Base-by-base conservation (phyloP, 1,140 invertebrate genomes). In the Drosophila chauvacae region DNA sequence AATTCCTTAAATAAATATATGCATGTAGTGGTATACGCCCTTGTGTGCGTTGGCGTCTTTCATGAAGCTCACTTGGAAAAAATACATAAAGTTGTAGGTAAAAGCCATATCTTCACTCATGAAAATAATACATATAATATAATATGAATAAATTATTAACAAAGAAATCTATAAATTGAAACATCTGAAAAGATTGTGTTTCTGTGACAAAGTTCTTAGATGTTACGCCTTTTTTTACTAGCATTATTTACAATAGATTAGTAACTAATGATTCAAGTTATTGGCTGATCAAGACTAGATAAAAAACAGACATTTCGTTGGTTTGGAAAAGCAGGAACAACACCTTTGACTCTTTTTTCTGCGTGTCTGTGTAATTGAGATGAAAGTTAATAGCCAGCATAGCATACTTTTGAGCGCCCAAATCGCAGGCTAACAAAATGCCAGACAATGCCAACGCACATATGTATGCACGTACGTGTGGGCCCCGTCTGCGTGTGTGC, bases 331-430 rank as follows among this genome's bases (percentile, higher is more conserved):
- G 2, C 33, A 35, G 10, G 1, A 16, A 30, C 9, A 6, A n/a
- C 4, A 50, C 28, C 11, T 18, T 13, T 33, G n/a, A 7, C 51
- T 11, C 5, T 23, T n/a, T 26, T 61, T 33, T 14, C 20, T 53
- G 28, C 56, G 50, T 69, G 76, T 60, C 53, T 72, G 83, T 81
- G 86, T 88, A 88, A 88, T 88, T 88, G 84, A 87, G 84, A 88
- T 88, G 84, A 88, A 88, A 88, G 84, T 87, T 88, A 88, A 88
- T 88, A 81, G 78, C 77, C 82, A 75, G 68, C 77, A 80, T 81
- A 88, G 80, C 84, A 78, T 84, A 84, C 85, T 90, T 84, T 84
- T 44, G 64, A 84, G 80, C 69, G 80, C 69, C 85, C 80, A 78
- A 88, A 88, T 88, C 84, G 84, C 80, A 71, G 55, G 80, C 77